Evolutionary conservation across 2,888 invertebrate species (phyloP), one percentile per base, ranked within the genome.

Genomic region (Peribatodes rhomboidaria): DNA sequence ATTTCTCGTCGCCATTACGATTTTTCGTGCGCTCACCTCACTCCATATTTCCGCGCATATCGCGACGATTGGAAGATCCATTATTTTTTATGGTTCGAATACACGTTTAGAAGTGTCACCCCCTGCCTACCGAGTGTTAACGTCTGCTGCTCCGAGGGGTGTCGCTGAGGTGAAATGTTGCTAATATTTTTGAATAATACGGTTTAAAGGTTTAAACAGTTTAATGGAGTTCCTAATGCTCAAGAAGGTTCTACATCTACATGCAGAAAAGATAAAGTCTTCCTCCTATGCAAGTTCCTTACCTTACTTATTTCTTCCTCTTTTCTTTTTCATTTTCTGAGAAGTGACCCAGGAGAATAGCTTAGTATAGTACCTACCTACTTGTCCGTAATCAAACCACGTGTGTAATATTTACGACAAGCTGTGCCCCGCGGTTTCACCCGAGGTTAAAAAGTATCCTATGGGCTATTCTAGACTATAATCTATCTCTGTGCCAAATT

Each of bases 1-100:
- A 88, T 91, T 90, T 88, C 85, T 87, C 85, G 86, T 86, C 84
- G 89, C 91, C 88, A 90, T 93, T 93, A 92, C 91, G 91, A 92
- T 92, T 90, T 90, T 89, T 89, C 84, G 84, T 85, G 82, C 89
- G 90, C 88, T 86, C 86, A 90, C 90, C 90, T 90, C 87, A 81
- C 90, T 88, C 91, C 89, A 91, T 90, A 92, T 92, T 93, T 92
- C 89, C 87, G 89, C 86, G 90, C 91, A 91, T 93, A 93, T 93
- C 93, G 85, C 90, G 87, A 85, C 90, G 89, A 92, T 92, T 92
- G 88, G 87, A 83, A 90, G 91, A 92, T 90, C 91, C 92, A 93
- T 93, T 93, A 93, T 92, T 92, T 93, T 93, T 93, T 93, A 93
- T 93, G 86, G 88, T 80, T 82, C 80, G 89, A 91, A 88, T 90